phyloP scores from a whole-genome alignment of 92 coral and sea anemone genomes.

The Parazoanthus swiftii region DNA sequence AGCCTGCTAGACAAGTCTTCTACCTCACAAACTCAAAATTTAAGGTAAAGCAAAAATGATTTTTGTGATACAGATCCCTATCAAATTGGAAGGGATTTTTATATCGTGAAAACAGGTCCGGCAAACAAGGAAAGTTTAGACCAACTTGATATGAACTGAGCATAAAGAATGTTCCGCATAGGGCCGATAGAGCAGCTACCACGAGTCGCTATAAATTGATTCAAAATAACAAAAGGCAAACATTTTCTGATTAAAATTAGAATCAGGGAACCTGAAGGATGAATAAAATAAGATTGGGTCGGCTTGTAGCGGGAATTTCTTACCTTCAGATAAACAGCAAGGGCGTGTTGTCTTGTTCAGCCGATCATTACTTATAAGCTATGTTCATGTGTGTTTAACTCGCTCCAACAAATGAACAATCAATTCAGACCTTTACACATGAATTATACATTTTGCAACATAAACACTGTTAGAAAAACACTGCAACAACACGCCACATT shows the following conservation, averaged over 20 bases:
- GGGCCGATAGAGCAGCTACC: background rate
- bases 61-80: background rate
- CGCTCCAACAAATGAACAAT: background rate
- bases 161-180: background rate
- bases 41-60: background rate
- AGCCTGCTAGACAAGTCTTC: background rate
- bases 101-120: too few species aligned
- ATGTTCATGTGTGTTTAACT: background rate
- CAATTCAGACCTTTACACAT: background rate
- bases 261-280: background rate
- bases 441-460: slow-evolving; percentile 17
- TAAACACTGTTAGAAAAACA: background rate
- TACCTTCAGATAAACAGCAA: background rate
- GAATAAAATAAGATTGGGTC: background rate
- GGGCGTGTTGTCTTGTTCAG: background rate
- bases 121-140: background rate
- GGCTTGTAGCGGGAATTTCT: background rate
- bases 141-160: background rate
- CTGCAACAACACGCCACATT: background rate
- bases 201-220: background rate
- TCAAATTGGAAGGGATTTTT: background rate
- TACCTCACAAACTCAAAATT: background rate
- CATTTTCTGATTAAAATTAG: background rate
- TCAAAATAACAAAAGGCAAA: too few species aligned
- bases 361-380: background rate